Percentiles rank a stretch among this genome's conserved stretches.
phyloP scores from a whole-genome alignment of 2,797 vertebrate genomes.

The Pangasius sanitwongsei region DNA sequence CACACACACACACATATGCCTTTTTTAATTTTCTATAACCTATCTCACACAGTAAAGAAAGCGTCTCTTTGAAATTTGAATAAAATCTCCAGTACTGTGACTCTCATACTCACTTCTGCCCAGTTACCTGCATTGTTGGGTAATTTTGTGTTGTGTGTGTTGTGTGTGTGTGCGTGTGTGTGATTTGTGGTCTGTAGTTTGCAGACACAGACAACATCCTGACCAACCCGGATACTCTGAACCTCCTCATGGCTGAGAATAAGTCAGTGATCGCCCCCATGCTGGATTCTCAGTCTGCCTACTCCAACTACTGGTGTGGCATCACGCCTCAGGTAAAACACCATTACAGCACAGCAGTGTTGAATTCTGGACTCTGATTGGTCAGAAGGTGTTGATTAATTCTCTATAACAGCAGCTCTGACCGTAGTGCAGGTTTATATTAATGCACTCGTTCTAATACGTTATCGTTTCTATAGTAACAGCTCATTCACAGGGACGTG shows the following conservation, averaged over 20 bases:
- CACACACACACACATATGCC: not conserved
- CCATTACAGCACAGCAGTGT: not conserved
- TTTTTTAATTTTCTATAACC: not conserved
- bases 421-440: not conserved
- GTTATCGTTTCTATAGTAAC: not conserved
- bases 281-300: constrained; percentile 93
- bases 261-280: constrained; percentile 91
- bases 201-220: constrained; percentile 92
- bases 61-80: not conserved
- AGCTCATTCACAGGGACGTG: not conserved
- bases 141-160: not conserved
- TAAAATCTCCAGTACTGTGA: not conserved
- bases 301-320: constrained; percentile 98
- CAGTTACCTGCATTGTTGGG: not conserved
- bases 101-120: not conserved
- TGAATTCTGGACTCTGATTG: not conserved
- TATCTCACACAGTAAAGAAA: not conserved
- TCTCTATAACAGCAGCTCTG: not conserved
- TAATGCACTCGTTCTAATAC: not conserved
- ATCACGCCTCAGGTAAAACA: constrained; percentile 81
- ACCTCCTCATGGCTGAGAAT: constrained; percentile 83
- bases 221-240: constrained; percentile 87
- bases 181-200: constrained; percentile 71
- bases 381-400: not conserved
- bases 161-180: not conserved